phyloP scores from a whole-genome alignment of 2,113 vertebrate species.

The Pseudorasbora parva region DNA sequence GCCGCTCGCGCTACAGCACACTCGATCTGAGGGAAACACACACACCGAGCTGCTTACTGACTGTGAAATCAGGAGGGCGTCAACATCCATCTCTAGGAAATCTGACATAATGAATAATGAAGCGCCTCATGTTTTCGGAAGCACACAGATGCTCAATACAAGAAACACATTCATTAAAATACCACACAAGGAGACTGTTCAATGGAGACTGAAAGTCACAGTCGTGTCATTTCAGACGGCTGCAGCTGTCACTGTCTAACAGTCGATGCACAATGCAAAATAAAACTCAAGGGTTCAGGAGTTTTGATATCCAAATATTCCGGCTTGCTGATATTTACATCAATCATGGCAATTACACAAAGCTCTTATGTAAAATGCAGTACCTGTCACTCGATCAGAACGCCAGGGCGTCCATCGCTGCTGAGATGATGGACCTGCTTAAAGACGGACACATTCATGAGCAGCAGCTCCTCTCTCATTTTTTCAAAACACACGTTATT shows the following conservation, averaged over 20 bases:
- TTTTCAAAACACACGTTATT: not conserved
- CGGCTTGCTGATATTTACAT: no score
- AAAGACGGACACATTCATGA: not conserved
- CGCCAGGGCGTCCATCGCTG: not conserved
- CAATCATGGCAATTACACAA: not conserved
- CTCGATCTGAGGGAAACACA: constrained; percentile 50
- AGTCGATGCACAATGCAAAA: not conserved
- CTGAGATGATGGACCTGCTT: not conserved
- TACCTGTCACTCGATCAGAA: constrained; percentile 22
- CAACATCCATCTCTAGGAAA: not conserved
- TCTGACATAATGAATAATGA: constrained; percentile 8
- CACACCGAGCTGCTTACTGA: not conserved
- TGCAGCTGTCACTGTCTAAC: not conserved
- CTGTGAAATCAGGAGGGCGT: not conserved
- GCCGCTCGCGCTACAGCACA: constrained; percentile 55
- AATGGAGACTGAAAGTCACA: not conserved
- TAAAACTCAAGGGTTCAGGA: not conserved
- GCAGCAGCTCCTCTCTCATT: no score
- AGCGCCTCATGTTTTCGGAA: not conserved
- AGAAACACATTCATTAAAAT: not conserved
- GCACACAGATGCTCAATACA: not conserved
- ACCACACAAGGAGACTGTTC: not conserved
- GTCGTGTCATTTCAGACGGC: not conserved
- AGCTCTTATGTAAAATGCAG: not conserved
- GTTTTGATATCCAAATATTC: no score